phyloP scores from a whole-genome alignment of 53 echinoderm and acorn worm genomes.

The Paracentrotus lividus region DNA sequence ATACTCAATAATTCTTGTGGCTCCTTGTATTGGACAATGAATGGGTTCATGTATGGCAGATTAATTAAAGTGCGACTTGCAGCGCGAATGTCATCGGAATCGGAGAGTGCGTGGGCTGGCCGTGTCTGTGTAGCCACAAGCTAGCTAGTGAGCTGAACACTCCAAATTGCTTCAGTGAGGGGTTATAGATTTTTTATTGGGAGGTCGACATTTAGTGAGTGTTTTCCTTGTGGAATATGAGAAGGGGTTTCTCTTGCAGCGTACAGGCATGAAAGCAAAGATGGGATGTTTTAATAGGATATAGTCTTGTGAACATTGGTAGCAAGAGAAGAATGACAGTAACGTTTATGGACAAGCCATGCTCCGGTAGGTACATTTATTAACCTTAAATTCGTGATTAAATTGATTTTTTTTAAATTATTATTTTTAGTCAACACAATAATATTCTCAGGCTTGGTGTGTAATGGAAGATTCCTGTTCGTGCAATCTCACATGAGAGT shows the following conservation, averaged over 20 bases:
- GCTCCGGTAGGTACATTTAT: slow-evolving; percentile 30
- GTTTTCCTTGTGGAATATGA: slow-evolving; percentile 40
- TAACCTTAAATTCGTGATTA: not conserved
- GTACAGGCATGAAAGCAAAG: not conserved
- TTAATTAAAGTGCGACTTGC: slow-evolving; percentile 52
- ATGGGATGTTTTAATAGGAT: slow-evolving; percentile 34
- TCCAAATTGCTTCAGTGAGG: slow-evolving; percentile 45
- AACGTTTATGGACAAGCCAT: slow-evolving; percentile 56
- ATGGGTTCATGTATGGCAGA: slow-evolving; percentile 27
- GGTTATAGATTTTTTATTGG: slow-evolving; percentile 62
- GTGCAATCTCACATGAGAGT: not conserved
- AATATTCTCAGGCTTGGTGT: not conserved
- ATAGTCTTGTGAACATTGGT: slow-evolving; percentile 17
- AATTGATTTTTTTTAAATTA: not conserved
- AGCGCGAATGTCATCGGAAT: slow-evolving; percentile 27
- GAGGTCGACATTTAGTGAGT: slow-evolving; percentile 42
- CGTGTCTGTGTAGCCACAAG: slow-evolving; percentile 38
- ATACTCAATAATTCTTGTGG: not conserved
- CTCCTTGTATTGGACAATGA: not conserved
- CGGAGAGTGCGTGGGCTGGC: slow-evolving; percentile 25
- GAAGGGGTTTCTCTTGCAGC: not conserved
- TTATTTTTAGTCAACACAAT: not conserved
- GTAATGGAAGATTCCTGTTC: not conserved
- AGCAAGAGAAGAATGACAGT: slow-evolving; percentile 60
- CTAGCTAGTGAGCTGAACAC: not conserved